Conservation (phyloP, 2,113 vertebrate genomes). For the Tupaia chinensis region DNA sequence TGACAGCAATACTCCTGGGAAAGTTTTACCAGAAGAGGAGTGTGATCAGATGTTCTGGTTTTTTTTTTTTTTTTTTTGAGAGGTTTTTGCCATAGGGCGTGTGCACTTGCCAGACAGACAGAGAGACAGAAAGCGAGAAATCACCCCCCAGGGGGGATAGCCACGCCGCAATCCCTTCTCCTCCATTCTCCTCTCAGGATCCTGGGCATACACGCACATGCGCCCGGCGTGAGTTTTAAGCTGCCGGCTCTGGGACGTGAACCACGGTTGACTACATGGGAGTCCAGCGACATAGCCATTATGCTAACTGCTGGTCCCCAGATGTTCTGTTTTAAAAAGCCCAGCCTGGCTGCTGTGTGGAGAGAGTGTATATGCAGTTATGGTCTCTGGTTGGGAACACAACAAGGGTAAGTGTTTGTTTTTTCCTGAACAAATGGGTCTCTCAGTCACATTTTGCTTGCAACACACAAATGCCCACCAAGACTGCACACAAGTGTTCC, state of each 20-base stretch:
- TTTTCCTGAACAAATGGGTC: neutral
- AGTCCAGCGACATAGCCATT: no score
- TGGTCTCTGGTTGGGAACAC: neutral
- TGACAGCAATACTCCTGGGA: neutral
- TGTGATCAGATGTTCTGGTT: neutral
- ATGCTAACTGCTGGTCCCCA: no score
- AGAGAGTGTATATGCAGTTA: neutral
- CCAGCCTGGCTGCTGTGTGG: neutral
- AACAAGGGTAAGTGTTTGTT: neutral
- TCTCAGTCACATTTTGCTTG: neutral
- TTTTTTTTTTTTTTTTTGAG: neutral
- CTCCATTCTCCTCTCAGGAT: no score
- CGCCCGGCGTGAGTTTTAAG: no score
- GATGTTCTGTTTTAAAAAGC: neutral
- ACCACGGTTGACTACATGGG: no score
- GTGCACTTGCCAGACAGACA: no score
- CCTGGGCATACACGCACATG: no score
- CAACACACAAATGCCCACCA: neutral
- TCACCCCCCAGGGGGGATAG: no score
- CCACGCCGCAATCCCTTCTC: no score
- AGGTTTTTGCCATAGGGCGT: no score
- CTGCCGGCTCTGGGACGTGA: no score
- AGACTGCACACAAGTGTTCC: neutral
- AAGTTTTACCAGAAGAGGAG: neutral
- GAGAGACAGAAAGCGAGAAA: no score